Conservation (phyloP, 2,113 vertebrate species). For the Murina feae region DNA sequence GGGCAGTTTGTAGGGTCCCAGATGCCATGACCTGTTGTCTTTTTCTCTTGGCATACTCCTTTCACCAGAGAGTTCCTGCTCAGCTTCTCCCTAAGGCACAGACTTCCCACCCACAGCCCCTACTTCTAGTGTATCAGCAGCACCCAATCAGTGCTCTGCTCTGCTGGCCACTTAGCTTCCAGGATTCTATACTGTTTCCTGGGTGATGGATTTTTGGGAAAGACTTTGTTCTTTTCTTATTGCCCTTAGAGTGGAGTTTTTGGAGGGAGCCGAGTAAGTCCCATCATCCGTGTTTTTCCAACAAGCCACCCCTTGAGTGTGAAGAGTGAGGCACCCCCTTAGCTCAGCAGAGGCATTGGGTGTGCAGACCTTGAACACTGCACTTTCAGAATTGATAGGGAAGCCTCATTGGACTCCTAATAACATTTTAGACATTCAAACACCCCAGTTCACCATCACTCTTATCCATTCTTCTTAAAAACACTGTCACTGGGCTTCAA, state of each 20-base stretch:
- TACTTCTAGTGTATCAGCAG: background rate
- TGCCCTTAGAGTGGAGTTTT: background rate
- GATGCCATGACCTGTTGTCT: background rate
- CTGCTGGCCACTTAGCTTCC: background rate
- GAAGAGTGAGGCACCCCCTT: background rate
- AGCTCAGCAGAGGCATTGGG: background rate
- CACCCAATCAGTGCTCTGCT: background rate
- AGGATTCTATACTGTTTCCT: background rate
- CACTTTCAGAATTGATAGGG: background rate
- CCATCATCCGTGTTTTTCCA: background rate
- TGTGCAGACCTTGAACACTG: no score
- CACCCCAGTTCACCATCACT: no score
- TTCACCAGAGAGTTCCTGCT: background rate
- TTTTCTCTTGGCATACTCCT: background rate
- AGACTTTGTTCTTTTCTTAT: background rate
- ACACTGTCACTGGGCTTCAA: background rate
- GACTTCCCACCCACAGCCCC: background rate
- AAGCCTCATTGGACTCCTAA: background rate
- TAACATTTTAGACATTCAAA: no score
- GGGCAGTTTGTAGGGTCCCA: background rate
- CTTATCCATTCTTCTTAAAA: no score
- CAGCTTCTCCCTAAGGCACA: background rate
- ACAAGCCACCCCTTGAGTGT: background rate
- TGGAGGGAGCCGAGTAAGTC: background rate
- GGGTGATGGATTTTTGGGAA: background rate